These are phyloP conservation scores for Pteronotus mesoamericanus DNA, from an alignment of 2,797 vertebrate genomes.

Conservation along the genomic window DNA sequence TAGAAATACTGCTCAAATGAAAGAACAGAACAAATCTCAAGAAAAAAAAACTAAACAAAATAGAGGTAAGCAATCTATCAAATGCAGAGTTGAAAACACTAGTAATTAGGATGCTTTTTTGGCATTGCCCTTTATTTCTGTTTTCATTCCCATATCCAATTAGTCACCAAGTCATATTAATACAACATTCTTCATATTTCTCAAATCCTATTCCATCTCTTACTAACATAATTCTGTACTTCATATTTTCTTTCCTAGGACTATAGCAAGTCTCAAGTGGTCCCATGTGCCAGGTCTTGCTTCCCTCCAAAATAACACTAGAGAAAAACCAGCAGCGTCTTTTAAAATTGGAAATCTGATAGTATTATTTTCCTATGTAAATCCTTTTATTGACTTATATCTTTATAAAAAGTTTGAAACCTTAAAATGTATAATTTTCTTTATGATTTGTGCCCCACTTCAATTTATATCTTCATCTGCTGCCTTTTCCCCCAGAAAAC, in stretches of 20 bases:
- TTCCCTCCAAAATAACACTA: neutral
- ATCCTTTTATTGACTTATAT: neutral
- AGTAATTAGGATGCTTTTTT: neutral
- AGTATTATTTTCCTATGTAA: neutral
- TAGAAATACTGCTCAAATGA: too few relatives aligned
- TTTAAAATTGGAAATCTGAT: neutral
- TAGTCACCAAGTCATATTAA: neutral
- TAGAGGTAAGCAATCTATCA: too few relatives aligned
- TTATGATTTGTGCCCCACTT: neutral
- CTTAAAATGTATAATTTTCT: neutral
- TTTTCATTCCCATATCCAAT: neutral
- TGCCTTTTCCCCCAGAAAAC: neutral
- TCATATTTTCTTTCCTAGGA: neutral
- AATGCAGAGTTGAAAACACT: too few relatives aligned
- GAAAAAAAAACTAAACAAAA: too few relatives aligned
- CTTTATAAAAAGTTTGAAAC: neutral
- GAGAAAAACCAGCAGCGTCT: neutral
- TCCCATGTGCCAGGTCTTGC: neutral
- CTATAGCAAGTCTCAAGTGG: neutral
- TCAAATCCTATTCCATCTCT: neutral
- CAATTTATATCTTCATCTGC: neutral
- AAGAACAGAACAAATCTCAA: too few relatives aligned
- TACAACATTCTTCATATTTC: neutral
- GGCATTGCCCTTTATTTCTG: neutral
- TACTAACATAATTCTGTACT: neutral